Base-by-base conservation (phyloP, 2,113 vertebrate genomes). In the Tylochromis polylepis region DNA sequence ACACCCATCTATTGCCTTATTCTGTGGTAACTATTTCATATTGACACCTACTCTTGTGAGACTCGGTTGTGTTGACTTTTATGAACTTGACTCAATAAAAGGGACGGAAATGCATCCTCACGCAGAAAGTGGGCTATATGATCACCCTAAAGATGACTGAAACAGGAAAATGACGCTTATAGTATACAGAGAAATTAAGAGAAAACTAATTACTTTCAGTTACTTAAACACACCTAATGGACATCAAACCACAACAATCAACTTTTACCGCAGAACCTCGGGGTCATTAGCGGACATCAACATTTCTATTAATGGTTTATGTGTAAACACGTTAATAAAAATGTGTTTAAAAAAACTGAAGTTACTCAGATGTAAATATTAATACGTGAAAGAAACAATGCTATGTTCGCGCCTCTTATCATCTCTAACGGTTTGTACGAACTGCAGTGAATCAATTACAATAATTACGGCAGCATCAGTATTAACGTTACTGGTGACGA, bases 161-260 rank as follows among this genome's bases (percentile, higher is more conserved):
- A 27, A 46, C 41, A 72, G 41, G 22, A 72, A 43, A 46, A 46
- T 29, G 12, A 46, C 11, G 62, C 2, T 72, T 49, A 49, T 29
- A 24, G 67, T 49, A 46, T 24, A 0, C 9, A 0, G 9, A 29
- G 18, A 75, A 75, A 29, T 49, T 14, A 38, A n/a, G 34, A 27
- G 16, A 49, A 72, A 4, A 72, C 0, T 0, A 49, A 29, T 72
- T 49, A 49, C 9, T 72, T 72, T 7, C 5, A 72, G 14, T 72
- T 46, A 49, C 15, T 1, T 72, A 72, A 72, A 72, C 18, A 11
- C 10, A 29, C 15, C 1, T 1, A 75, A 29, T 11, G 22, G 41
- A 29, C 0, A 70, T 70, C n/a, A 70, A 70, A 70, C 2, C 36
- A 70, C 36, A 0, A 41, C 65, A 16, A 43, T 43, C n/a, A 43